Evolutionary conservation across 92 coral and sea anemone species (phyloP).

Genomic region (Metridium senile): DNA sequence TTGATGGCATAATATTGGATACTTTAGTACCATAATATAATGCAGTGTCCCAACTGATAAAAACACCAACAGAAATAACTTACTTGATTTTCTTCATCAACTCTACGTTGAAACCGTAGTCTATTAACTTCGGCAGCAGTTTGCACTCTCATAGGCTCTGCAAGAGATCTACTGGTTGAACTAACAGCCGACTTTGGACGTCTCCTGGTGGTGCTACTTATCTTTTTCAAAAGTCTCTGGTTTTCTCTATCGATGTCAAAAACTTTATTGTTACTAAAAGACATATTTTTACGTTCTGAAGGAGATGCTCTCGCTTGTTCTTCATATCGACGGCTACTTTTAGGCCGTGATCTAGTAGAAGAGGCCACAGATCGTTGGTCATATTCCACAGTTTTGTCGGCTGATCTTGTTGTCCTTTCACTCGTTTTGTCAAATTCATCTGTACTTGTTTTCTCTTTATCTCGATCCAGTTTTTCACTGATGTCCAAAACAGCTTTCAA

Average conservation of each 20-base stretch:
- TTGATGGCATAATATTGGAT: no score
- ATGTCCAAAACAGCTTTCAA: slow-evolving; percentile 97
- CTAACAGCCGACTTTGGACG: slow-evolving; percentile 70
- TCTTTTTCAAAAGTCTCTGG: slow-evolving; percentile 82
- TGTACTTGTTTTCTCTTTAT: slow-evolving; percentile 32
- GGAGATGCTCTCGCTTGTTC: slow-evolving; percentile 57
- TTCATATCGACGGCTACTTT: slow-evolving; percentile 55
- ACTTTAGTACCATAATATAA: no score
- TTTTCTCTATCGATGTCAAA: slow-evolving; percentile 93
- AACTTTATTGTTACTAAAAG: slow-evolving; percentile 82
- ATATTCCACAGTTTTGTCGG: slow-evolving; percentile 26
- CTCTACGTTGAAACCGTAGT: slow-evolving; percentile 82
- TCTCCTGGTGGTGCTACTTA: slow-evolving; percentile 52
- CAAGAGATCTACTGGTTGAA: slow-evolving; percentile 40
- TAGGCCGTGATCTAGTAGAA: slow-evolving; percentile 66
- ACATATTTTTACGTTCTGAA: slow-evolving; percentile 84
- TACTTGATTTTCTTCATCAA: slow-evolving; percentile 94
- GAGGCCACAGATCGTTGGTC: slow-evolving; percentile 61
- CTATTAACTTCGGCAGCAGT: slow-evolving; percentile 95
- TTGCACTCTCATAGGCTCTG: slow-evolving; percentile 83
- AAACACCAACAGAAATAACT: neutral
- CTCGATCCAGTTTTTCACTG: slow-evolving; percentile 74
- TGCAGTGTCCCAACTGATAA: neutral
- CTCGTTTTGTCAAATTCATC: slow-evolving; percentile 23
- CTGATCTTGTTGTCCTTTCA: slow-evolving; percentile 12